phyloP scores from a whole-genome alignment of 2,113 vertebrate species.

The Passer montanus region DNA sequence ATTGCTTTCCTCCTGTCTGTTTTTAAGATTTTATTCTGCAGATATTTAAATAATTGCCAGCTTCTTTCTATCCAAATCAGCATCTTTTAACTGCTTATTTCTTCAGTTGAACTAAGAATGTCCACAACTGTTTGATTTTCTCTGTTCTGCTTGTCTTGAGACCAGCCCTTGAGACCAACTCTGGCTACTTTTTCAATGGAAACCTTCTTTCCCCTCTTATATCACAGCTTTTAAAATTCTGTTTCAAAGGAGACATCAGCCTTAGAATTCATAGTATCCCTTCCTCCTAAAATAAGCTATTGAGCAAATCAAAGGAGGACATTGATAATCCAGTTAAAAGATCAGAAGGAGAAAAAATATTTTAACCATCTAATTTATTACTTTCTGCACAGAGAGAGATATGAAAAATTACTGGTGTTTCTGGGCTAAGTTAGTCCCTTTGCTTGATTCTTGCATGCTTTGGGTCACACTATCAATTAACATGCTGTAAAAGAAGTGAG shows the following conservation, averaged over 20 bases:
- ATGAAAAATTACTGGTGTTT: neutral
- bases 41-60: neutral
- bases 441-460: neutral
- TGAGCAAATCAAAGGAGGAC: slow-evolving; percentile 46
- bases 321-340: slow-evolving; percentile 50
- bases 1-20: neutral
- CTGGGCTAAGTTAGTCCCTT: neutral
- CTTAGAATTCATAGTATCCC: neutral
- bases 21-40: neutral
- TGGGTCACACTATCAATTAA: neutral
- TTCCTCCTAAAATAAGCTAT: slow-evolving; percentile 18
- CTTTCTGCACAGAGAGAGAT: neutral
- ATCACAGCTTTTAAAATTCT: neutral
- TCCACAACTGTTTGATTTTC: neutral
- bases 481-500: neutral
- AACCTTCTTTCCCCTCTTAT: neutral
- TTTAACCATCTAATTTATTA: neutral
- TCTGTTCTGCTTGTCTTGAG: neutral
- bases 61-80: neutral
- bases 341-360: slow-evolving; percentile 19
- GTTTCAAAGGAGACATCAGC: neutral
- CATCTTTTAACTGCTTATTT: neutral
- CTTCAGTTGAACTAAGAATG: neutral
- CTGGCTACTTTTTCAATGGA: neutral
- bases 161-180: neutral